phyloP scores from a whole-genome alignment of 2,888 invertebrate genomes.

The Phymatocera aterrima region DNA sequence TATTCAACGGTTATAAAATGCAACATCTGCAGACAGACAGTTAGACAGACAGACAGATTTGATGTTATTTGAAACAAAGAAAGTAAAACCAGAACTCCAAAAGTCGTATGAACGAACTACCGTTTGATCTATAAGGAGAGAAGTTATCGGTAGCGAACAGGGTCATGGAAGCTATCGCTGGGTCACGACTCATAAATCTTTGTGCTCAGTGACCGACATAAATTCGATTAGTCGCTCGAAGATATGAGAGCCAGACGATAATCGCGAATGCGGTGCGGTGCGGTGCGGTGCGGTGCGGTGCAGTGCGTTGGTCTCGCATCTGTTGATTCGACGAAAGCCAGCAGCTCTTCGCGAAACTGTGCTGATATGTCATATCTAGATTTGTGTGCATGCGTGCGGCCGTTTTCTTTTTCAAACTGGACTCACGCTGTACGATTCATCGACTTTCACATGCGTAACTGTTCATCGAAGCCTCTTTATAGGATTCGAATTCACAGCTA shows the following conservation, averaged over 20 bases:
- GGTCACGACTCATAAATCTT: constrained; percentile 12
- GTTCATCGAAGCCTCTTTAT: constrained; percentile 46
- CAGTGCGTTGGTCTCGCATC: constrained; percentile 29
- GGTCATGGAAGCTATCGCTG: constrained; percentile 32
- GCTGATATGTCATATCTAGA: neutral
- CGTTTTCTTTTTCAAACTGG: constrained; percentile 46
- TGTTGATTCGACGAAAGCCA: constrained; percentile 16
- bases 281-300: no score
- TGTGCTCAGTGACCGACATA: constrained; percentile 33
- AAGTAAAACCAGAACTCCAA: neutral
- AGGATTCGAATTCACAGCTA: neutral
- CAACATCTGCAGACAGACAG: no score
- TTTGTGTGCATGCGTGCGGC: neutral
- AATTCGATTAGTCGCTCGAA: constrained; percentile 15
- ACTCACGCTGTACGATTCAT: constrained; percentile 5
- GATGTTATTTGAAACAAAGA: neutral
- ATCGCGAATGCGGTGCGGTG: neutral
- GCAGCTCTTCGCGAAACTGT: constrained; percentile 2
- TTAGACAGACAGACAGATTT: neutral
- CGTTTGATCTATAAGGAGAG: neutral
- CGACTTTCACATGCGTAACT: constrained; percentile 44
- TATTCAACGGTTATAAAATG: no score
- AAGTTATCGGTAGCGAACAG: constrained; percentile 23
- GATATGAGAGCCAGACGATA: neutral
- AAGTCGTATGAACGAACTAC: neutral